Base-by-base conservation (phyloP, 2,797 vertebrate genomes). In the Acrocephalus scirpaceus region DNA sequence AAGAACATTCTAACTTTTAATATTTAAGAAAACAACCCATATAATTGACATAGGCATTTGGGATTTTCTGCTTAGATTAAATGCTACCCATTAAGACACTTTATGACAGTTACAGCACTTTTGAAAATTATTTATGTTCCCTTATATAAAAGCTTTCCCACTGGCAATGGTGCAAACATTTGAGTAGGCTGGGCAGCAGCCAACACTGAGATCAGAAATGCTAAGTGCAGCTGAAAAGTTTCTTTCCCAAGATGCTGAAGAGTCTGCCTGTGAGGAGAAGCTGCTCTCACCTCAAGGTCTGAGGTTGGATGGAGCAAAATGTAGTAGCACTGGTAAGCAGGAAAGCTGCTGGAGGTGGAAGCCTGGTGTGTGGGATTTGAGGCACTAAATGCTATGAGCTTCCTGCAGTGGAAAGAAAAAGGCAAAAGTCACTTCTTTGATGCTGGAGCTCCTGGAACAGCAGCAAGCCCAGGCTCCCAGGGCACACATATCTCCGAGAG, bases 71-170 rank as follows among this genome's bases (percentile, higher is more conserved):
- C 61, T 80, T 82, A 69, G 86, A 75, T 87, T 76, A 88, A 91
- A 72, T 62, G 34, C 45, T 76, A 72, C 32, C 66, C 58, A 88
- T 80, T 71, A 72, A 72, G 70, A 83, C 0, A 1, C 60, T 92
- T 90, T 67, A 71, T 73, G 79, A 72, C 54, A 88, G 79, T n/a
- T 75, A 92, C 86, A 90, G 85, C 82, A 56, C 60, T 93, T 92
- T 18, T 48, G 38, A 88, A 91, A 78, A 48, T 84, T 21, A 93
- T 92, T 90, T 90, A 86, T 76, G 27, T 75, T 86, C 36, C 62
- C 62, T 81, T 88, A 78, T 10, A 34, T 73, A 86, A 96, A 95
- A 94, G 79, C 56, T 60, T 84, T 75, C 57, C 73, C 60, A 23
- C 75, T 92, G 92, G 54, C 89, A 91, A 12, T 48, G 72, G 60